Conservation (phyloP, 2,888 invertebrate genomes). For the Coelopa pilipes region DNA sequence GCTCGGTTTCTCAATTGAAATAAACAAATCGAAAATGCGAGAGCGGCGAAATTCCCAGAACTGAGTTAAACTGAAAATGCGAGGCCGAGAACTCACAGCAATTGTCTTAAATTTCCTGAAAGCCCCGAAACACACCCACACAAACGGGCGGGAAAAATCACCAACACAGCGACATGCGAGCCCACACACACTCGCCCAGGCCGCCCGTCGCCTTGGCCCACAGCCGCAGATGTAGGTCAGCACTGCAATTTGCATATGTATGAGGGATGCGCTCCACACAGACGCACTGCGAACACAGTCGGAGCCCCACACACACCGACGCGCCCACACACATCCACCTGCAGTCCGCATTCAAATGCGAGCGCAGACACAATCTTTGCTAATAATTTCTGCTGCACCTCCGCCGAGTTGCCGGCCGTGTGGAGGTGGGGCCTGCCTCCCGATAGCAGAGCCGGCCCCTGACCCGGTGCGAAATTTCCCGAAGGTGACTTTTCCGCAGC, state of each 20-base stretch:
- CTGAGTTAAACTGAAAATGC: not conserved
- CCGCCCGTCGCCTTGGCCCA: too few species aligned
- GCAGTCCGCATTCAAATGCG: too few species aligned
- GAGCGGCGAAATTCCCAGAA: not conserved
- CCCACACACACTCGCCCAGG: not conserved
- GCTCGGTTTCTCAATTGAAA: not conserved
- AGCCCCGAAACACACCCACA: too few species aligned
- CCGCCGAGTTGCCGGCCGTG: too few species aligned
- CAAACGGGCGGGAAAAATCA: not conserved
- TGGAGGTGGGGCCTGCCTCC: too few species aligned
- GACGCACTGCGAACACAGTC: conserved; percentile 40
- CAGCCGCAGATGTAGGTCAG: conserved; percentile 35
- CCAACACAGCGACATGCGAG: not conserved
- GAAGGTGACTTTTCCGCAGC: too few species aligned
- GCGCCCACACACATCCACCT: conserved; percentile 44
- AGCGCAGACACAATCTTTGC: conserved; percentile 35
- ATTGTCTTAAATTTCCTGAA: conserved; percentile 18
- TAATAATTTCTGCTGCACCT: conserved; percentile 40
- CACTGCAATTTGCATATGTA: conserved; percentile 39
- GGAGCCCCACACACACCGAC: conserved; percentile 25
- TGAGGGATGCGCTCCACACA: conserved; percentile 42
- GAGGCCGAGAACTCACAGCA: not conserved
- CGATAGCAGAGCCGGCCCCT: too few species aligned
- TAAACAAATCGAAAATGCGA: not conserved
- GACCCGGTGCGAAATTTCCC: too few species aligned